Conservation (phyloP, 2,888 invertebrate species). For the Prosapia bicincta region DNA sequence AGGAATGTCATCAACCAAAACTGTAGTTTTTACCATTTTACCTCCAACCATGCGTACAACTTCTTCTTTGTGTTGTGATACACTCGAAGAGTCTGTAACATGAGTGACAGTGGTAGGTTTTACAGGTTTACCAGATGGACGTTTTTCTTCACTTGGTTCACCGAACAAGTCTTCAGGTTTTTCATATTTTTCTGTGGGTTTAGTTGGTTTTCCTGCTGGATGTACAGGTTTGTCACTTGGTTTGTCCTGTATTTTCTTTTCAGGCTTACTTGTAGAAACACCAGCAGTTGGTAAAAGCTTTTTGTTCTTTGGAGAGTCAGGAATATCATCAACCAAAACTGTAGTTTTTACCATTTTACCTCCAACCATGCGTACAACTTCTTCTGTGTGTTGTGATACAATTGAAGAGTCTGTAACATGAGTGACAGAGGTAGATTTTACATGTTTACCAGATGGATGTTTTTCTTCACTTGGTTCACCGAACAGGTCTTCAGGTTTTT, state of each 20-base stretch:
- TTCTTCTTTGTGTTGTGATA: neutral
- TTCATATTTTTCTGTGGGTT: slow-evolving; percentile 3
- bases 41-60: neutral
- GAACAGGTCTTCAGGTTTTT: slow-evolving; percentile 8
- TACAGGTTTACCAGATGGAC: neutral
- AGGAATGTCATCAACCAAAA: slow-evolving; percentile 6
- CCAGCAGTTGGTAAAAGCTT: slow-evolving; percentile 20
- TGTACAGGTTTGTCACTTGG: neutral
- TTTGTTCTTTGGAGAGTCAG: neutral
- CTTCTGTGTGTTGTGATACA: slow-evolving; percentile 2
- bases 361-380: slow-evolving; percentile 8
- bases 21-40: slow-evolving; percentile 11
- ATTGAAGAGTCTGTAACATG: neutral
- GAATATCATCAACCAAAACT: slow-evolving; percentile 5
- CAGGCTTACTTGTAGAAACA: neutral
- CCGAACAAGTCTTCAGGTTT: slow-evolving; percentile 7
- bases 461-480: neutral
- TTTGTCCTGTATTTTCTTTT: neutral
- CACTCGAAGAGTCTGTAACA: neutral
- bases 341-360: slow-evolving; percentile 14
- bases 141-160: neutral
- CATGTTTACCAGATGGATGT: neutral
- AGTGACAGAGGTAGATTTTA: neutral
- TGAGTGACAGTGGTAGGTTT: neutral
- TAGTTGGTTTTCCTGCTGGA: neutral